phyloP scores from a whole-genome alignment of 2,888 invertebrate species.

The Calliscelio sp. region DNA sequence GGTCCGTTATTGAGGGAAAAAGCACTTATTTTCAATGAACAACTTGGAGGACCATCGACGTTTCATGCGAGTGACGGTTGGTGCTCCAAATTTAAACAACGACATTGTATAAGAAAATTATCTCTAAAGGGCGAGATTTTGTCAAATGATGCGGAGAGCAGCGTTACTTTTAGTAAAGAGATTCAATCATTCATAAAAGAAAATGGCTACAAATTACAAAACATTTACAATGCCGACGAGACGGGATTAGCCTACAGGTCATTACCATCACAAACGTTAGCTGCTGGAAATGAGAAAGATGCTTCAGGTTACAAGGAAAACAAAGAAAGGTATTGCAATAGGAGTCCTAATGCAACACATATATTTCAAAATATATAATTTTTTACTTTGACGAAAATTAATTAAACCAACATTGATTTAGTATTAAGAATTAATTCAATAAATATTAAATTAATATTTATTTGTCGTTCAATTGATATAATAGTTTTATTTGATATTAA shows the following conservation, averaged over 20 bases:
- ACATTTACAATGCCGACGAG: constrained; percentile 32
- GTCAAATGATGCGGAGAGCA: neutral
- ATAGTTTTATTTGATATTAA: too few relatives aligned
- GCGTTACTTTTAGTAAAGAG: neutral
- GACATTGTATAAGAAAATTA: constrained; percentile 1
- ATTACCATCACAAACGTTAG: constrained; percentile 25
- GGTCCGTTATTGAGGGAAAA: neutral
- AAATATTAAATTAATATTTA: too few relatives aligned
- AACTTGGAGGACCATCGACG: neutral
- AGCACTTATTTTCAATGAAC: neutral
- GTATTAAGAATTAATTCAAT: too few relatives aligned
- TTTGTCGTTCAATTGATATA: too few relatives aligned
- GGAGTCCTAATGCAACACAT: too few relatives aligned
- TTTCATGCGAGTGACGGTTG: constrained; percentile 61
- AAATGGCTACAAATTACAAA: constrained; percentile 13
- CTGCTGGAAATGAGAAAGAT: neutral
- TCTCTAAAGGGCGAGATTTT: constrained; percentile 11
- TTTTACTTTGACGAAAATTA: too few relatives aligned
- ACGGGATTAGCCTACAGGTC: constrained; percentile 22
- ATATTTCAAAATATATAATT: too few relatives aligned
- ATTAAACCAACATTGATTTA: too few relatives aligned
- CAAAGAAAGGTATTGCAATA: constrained; percentile 12
- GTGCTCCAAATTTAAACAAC: constrained; percentile 35
- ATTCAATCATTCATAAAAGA: neutral
- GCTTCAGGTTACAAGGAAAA: neutral